Evolutionary conservation across 2,888 invertebrate species (phyloP).

Genomic region (Onthophagus sagittarius): DNA sequence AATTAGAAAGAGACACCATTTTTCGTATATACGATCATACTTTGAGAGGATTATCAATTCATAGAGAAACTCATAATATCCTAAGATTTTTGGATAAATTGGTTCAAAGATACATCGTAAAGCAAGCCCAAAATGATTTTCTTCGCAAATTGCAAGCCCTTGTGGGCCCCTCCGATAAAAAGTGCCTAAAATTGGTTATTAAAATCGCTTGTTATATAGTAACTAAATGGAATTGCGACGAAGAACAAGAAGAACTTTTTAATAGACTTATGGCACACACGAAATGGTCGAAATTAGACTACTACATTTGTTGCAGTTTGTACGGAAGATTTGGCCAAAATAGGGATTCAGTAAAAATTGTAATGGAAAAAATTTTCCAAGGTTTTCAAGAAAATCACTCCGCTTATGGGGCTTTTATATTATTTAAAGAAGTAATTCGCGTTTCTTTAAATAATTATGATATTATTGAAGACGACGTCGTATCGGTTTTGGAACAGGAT

Average conservation of each 20-base stretch:
- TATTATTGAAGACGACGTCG: not conserved
- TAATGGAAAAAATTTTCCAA: not conserved
- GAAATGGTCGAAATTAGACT: not conserved
- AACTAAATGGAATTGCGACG: not conserved
- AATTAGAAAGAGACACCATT: not conserved
- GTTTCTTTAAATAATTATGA: not conserved
- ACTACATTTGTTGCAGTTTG: not conserved
- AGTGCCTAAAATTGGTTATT: not conserved
- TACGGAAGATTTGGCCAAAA: not conserved
- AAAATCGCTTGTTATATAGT: not conserved
- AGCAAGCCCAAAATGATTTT: not conserved
- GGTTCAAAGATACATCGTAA: not conserved
- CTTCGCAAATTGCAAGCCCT: not conserved
- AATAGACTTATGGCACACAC: not conserved
- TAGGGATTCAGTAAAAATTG: not conserved
- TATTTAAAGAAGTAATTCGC: not conserved
- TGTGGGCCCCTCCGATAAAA: not conserved
- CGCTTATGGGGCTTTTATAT: not conserved
- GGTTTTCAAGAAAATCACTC: conserved; percentile 2
- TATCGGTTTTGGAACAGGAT: not conserved
- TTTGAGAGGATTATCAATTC: not conserved
- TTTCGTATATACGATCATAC: not conserved
- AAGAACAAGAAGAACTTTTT: not conserved
- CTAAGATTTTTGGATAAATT: not conserved
- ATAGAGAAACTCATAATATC: not conserved